phyloP scores from a whole-genome alignment of 2,113 vertebrate genomes.

The Micronycteris hirsuta region DNA sequence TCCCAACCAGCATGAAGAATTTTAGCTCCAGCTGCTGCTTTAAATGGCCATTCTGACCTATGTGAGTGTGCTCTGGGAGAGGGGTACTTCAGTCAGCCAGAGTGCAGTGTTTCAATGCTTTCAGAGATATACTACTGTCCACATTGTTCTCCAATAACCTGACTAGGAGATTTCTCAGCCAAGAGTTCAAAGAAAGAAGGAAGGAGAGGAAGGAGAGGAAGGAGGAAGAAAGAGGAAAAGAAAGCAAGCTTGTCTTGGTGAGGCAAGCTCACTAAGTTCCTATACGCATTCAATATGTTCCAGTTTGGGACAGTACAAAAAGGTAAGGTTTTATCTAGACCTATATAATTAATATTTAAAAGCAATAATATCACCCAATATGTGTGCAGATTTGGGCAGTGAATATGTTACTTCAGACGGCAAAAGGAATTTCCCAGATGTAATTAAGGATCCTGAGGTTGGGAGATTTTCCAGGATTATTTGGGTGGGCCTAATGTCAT shows the following conservation, averaged over 20 bases:
- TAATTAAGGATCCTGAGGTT: not conserved
- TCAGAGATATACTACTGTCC: not conserved
- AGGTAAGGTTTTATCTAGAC: not conserved
- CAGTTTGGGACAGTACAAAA: not conserved
- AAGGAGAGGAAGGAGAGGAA: not conserved
- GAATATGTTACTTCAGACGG: not conserved
- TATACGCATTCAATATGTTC: not conserved
- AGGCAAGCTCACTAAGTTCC: not conserved
- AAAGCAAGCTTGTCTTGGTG: not conserved
- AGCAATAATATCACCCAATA: not conserved
- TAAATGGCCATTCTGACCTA: not conserved
- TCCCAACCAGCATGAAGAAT: not conserved
- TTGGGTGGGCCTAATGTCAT: not conserved
- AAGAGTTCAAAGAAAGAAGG: not conserved
- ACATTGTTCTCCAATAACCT: not conserved
- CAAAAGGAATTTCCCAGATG: not conserved
- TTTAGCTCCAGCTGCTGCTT: not conserved
- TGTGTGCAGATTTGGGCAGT: not conserved
- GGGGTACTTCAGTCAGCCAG: not conserved
- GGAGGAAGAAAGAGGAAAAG: too few species aligned
- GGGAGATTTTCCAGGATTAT: not conserved
- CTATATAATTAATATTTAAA: not conserved
- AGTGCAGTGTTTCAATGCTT: not conserved
- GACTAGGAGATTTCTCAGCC: not conserved
- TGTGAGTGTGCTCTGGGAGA: not conserved